These are phyloP conservation scores for Nephrotoma guestfalica DNA, from an alignment of 2,888 invertebrate species.

Conservation along the genomic window DNA sequence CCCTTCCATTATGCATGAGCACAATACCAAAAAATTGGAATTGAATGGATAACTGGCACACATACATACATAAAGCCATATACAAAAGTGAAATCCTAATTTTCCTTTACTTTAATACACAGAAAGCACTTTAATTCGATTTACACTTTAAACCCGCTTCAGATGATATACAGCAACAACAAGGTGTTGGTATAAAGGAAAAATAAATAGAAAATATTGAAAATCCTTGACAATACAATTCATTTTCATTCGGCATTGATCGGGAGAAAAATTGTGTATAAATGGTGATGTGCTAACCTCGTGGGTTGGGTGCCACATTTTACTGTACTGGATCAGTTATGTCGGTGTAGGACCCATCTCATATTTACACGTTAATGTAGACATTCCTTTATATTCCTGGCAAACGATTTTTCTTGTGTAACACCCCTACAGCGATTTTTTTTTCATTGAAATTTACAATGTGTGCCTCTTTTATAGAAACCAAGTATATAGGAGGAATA, in stretches of 20 bases:
- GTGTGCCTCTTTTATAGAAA: not conserved
- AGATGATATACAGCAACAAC: not conserved
- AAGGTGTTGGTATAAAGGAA: not conserved
- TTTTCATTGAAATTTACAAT: not conserved
- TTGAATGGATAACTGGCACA: not conserved
- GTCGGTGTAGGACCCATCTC: too few species aligned
- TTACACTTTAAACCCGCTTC: not conserved
- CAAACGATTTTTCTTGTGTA: not conserved
- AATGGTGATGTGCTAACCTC: too few species aligned
- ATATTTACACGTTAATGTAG: not conserved
- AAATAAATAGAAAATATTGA: not conserved
- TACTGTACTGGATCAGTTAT: too few species aligned
- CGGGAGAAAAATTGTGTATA: too few species aligned
- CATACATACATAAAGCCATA: not conserved
- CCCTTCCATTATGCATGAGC: not conserved
- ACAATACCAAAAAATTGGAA: not conserved
- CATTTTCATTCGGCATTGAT: not conserved
- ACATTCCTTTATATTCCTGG: not conserved
- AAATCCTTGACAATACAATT: not conserved
- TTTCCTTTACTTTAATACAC: not conserved
- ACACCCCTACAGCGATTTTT: too few species aligned
- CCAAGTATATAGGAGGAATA: not conserved
- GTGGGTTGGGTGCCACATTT: too few species aligned
- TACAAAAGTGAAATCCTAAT: not conserved
- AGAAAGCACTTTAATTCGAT: not conserved